phyloP scores from a whole-genome alignment of 2,113 vertebrate species.

The Ellobius talpinus region DNA sequence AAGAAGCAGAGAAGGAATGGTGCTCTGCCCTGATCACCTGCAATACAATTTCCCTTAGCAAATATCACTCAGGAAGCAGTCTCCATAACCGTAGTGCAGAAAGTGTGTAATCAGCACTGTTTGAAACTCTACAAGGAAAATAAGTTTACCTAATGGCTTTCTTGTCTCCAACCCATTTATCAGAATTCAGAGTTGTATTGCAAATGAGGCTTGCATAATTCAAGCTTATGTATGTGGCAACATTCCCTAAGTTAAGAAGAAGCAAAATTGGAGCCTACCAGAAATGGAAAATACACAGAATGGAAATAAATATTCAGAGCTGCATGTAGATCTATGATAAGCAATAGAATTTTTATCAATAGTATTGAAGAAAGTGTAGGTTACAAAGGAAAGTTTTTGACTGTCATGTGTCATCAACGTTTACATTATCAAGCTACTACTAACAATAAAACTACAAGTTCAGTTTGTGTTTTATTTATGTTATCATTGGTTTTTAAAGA shows the following conservation, averaged over 20 bases:
- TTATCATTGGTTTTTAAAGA: neutral
- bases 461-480: constrained; percentile 7
- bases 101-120: neutral
- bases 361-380: neutral
- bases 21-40: neutral
- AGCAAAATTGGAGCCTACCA: neutral
- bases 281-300: neutral
- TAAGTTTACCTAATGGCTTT: neutral
- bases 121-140: neutral
- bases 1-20: neutral
- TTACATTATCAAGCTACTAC: neutral
- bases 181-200: neutral
- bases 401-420: neutral
- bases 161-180: neutral
- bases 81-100: neutral
- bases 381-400: neutral
- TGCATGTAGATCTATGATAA: neutral
- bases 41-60: neutral
- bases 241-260: constrained; percentile 18
- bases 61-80: neutral
- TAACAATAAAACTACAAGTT: neutral
- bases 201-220: neutral
- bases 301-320: neutral
- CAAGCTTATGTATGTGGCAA: accelerated
- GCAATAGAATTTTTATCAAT: neutral